These are phyloP conservation scores for Chironomus striatipennis DNA, from an alignment of 1,140 invertebrate genomes.

Conservation along the genomic window DNA sequence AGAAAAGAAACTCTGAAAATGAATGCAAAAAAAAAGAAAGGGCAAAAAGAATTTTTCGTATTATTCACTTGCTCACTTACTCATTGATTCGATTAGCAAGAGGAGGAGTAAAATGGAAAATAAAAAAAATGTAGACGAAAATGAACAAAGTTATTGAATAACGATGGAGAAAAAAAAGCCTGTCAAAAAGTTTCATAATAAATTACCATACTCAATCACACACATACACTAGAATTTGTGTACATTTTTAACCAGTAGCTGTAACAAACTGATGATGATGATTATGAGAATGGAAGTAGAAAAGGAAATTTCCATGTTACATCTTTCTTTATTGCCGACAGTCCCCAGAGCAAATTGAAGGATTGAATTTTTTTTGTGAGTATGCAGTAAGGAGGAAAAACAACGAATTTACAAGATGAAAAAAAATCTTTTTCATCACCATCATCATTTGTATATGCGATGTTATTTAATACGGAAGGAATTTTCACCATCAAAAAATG, in stretches of 20 bases:
- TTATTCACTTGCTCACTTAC: no score
- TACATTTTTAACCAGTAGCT: no score
- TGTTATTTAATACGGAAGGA: no score
- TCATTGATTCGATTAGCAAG: neutral
- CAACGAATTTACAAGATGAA: no score
- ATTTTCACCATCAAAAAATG: no score
- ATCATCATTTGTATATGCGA: no score
- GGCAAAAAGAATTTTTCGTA: neutral
- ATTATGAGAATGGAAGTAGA: neutral
- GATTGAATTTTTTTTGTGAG: neutral
- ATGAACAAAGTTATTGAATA: conserved; percentile 17
- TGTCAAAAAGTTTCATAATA: conserved; percentile 23
- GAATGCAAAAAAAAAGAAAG: neutral
- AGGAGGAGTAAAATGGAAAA: neutral
- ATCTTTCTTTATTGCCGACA: neutral
- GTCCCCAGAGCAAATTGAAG: neutral
- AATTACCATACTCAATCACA: conserved; percentile 23
- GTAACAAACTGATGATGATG: no score
- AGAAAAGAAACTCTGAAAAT: neutral
- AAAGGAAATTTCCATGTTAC: neutral
- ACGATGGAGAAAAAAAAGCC: conserved; percentile 16
- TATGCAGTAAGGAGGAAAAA: no score
- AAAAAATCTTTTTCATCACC: no score
- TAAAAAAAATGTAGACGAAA: neutral
- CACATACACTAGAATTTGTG: neutral